Base-by-base conservation (phyloP, 2,797 vertebrate species). In the Lacerta bilineata region DNA sequence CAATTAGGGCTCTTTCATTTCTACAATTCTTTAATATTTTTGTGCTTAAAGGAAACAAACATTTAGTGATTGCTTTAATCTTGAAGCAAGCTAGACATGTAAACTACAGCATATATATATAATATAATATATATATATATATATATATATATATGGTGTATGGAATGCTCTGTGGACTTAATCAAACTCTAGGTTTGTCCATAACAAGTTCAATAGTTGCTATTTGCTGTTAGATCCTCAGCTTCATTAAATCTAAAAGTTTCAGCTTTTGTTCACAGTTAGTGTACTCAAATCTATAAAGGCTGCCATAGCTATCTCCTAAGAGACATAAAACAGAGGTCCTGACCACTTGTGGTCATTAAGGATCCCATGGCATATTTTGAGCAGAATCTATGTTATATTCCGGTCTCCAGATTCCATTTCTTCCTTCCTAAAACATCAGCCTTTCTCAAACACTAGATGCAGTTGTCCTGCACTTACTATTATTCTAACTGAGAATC, bases 241-340 rank as follows among this genome's bases (percentile, higher is more conserved):
- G 93, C 94, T 96, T 97, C 95, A 94, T 96, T 96, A 96, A 95
- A 93, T 91, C 87, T 89, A 96, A 95, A 96, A 94, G 95, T 92
- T 96, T 93, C 94, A 85, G 95, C 91, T 92, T 95, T 93, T 94
- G 92, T 95, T 93, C 93, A 88, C 86, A 91, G 91, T 94, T 83
- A 92, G 91, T 95, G 80, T 88, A 81, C 82, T 88, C 95, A 95
- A 95, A 96, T 96, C 96, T 95, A 95, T 96, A 96, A 94, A 88
- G 27, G 91, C 88, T 91, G 93, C 66, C 88, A 80, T 92, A 78
- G 83, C 90, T 94, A 86, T 93, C 95, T 92, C 91, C 90, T 93
- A 95, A 80, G 91, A 96, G 95, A 93, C 84, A 95, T 90, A 92
- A 93, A 95, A 86, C 89, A 29, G 84, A 89, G 91, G 91, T 90